Base-by-base conservation (phyloP, 2,113 vertebrate species). In the Reinhardtius hippoglossoides region DNA sequence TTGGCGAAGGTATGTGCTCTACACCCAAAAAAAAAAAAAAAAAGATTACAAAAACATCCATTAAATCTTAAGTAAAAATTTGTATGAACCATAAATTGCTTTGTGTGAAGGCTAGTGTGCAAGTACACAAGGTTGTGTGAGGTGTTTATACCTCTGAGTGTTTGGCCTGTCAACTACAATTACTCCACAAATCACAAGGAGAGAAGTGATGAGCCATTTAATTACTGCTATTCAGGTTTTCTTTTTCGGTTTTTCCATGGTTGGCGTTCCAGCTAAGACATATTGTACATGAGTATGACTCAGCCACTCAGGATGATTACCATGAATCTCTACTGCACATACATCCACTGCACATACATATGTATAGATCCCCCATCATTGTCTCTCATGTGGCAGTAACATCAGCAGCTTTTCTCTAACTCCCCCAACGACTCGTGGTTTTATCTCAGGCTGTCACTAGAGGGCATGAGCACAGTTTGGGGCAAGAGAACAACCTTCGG, bases 401-500 rank as follows among this genome's bases (percentile, higher is more conserved):
- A n/a, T 20, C 18, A 21, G 13, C 50, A 54, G 20, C 50, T 54
- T 10, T 20, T 8, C 50, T 54, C 4, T 48, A 4, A 44, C 14
- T 44, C 42, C 42, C 44, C 44, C 5, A 21, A 14, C 50, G 20
- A 1, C 20, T 54, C 7, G 2, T 54, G 50, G 18, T 20, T 21
- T 54, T 54, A 54, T 54, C 5, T 8, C 50, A 2, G 50, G 18
- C 62, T 66, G 71, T 84, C 83, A 78, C 81, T 76, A 87, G 75
- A 82, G 76, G 88, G 74, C 78, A 82, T 75, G 48, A 74, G 73
- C 50, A 81, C 48, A 73, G 50, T 40, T n/a, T 9, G 60, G 62
- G 61, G 18, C 26, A 23, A 3, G 48, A 59, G 57, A 65, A 44
- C 2, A 37, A 55, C 63, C 48, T 50, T 50, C 48, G 56, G 58